Evolutionary conservation across 2,113 vertebrate genomes (phyloP).

Genomic region (Amphiprion percula): DNA sequence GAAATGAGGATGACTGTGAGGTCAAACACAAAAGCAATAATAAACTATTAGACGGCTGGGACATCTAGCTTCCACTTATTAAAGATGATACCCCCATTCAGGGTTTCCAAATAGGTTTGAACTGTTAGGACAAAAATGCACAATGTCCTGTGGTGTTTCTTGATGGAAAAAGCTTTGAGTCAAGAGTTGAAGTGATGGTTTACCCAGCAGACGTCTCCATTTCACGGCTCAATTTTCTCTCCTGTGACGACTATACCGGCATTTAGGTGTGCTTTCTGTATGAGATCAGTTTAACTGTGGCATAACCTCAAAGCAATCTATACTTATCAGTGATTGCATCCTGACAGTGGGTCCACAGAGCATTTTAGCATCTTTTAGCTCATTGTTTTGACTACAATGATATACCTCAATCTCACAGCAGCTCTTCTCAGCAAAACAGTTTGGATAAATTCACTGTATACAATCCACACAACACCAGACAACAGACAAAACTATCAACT

Average conservation of each 20-base stretch:
- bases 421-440: no score
- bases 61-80: neutral
- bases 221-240: neutral
- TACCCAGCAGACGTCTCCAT: neutral
- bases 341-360: no score
- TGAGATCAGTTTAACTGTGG: neutral
- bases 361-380: no score
- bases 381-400: no score
- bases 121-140: constrained; percentile 12
- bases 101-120: neutral
- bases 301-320: neutral
- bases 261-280: neutral
- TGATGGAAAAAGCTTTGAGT: constrained; percentile 6
- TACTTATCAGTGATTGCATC: neutral
- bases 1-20: constrained; percentile 8
- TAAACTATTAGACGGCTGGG: neutral
- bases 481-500: neutral
- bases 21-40: constrained; percentile 37
- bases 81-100: neutral
- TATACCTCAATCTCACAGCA: no score
- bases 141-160: constrained; percentile 1
- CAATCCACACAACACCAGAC: no score
- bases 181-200: neutral
- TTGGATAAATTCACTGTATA: no score
- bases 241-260: neutral